Base-by-base conservation (phyloP, 2,797 vertebrate species). In the Champsocephalus esox region DNA sequence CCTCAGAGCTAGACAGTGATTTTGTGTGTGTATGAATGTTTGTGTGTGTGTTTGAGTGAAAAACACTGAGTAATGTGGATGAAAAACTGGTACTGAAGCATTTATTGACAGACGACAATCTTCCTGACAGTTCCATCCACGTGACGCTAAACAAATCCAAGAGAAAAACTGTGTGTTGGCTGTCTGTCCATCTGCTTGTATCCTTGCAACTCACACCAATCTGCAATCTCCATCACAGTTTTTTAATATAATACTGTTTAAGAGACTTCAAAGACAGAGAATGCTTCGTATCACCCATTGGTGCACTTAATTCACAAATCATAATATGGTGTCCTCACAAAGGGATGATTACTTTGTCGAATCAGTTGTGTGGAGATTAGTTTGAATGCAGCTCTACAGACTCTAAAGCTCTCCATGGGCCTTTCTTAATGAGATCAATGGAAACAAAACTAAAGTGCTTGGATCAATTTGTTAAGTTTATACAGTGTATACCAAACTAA, bases 81-180 rank as follows among this genome's bases (percentile, higher is more conserved):
- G 51, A 75, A 38, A 62, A 71, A 57, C 72, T 51, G 34, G 56
- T 51, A 66, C 24, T 7, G 38, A 48, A 34, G 28, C 61, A 13
- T 28, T 28, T 52, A 51, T 56, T 51, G 58, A 62, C 44, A 58
- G 65, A 84, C 57, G 66, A 65, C 69, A 57, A 77, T 71, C 50
- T 66, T 70, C 54, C 62, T 28, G 61, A 73, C 80, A 58, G 45
- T 45, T 69, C 41, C 1, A 3, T 60, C 73, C 41, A 9, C 9
- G 5, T 66, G n/a, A 60, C 60, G 13, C 56, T 61, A 41, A 63
- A 34, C n/a, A 64, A 58, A 67, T 75, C 64, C 32, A 52, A 50
- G 41, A 67, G 43, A 43, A 60, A 59, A 51, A 72, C 46, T 41
- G 54, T 70, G 73, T 24, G 13, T 66, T 54, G 34, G 14, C 68